A percentile compares a stretch with the other conserved stretches of the same genome.
Conservation (phyloP, 37 sponge, comb jelly and placozoan genomes). For the Chondrilla cf. caribensis region DNA sequence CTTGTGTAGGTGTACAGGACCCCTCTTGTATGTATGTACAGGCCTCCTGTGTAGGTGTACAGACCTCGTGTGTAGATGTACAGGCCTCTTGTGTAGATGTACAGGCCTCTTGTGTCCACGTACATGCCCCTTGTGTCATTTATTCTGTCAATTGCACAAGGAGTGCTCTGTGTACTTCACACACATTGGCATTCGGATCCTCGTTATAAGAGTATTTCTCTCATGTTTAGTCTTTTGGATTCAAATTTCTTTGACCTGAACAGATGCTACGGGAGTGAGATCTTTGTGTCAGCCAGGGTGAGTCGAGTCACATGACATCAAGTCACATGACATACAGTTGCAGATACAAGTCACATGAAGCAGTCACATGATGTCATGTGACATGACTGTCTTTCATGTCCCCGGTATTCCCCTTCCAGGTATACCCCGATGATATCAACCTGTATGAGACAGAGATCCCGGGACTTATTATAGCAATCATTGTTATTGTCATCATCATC, state of each 20-base stretch:
- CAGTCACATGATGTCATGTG: too few species aligned
- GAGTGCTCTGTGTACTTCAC: too few species aligned
- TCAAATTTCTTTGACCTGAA: not conserved
- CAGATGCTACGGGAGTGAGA: not conserved
- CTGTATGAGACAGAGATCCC: not conserved
- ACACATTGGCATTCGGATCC: too few species aligned
- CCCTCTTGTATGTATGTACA: too few species aligned
- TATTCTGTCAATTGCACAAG: too few species aligned
- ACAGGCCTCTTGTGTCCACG: too few species aligned
- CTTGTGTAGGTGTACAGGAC: too few species aligned
- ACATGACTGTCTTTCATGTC: not conserved
- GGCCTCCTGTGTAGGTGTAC: not conserved
- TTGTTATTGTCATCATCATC: constrained; percentile 9
- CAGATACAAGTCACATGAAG: too few species aligned
- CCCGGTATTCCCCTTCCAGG: not conserved
- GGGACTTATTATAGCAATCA: constrained; percentile 14
- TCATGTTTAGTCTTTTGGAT: constrained; percentile 18
- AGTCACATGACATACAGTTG: not conserved
- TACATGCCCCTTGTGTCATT: too few species aligned
- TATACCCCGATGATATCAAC: not conserved
- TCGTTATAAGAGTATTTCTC: too few species aligned
- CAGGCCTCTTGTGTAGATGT: too few species aligned
- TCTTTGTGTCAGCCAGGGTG: not conserved
- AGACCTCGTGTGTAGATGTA: not conserved
- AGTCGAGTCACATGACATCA: not conserved